Evolutionary conservation across 2,113 vertebrate genomes (phyloP).

Genomic region (Galemys pyrenaicus): DNA sequence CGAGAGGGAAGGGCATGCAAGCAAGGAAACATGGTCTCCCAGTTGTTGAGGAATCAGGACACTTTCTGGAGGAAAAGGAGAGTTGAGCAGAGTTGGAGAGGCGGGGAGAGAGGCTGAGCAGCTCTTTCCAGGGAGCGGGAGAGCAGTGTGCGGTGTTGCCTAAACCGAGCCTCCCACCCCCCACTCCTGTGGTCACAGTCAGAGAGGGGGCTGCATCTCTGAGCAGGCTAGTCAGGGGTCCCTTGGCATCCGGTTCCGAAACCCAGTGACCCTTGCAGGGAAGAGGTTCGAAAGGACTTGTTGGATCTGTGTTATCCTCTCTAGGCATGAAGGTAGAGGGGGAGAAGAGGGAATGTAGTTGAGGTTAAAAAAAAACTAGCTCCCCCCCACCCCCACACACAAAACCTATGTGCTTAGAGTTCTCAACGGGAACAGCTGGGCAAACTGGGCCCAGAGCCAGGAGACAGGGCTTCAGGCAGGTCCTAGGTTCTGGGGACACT

Average conservation of each 20-base stretch:
- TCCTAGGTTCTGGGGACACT: neutral
- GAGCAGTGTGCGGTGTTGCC: neutral
- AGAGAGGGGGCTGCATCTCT: neutral
- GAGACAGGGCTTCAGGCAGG: neutral
- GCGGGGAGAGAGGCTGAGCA: neutral
- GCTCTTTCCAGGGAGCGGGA: neutral
- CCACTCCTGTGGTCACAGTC: neutral
- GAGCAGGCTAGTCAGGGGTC: neutral
- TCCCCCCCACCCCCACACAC: too few species aligned
- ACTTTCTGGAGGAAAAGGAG: neutral
- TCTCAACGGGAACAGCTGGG: neutral
- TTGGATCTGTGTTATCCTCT: neutral
- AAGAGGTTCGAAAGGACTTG: fast-evolving
- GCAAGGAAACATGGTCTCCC: neutral
- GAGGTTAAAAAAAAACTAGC: neutral
- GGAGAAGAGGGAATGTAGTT: neutral
- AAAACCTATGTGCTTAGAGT: neutral
- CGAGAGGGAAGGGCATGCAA: neutral
- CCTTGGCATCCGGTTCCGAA: neutral
- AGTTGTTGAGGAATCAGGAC: neutral
- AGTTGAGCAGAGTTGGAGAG: neutral
- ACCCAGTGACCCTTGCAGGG: neutral
- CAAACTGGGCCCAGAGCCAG: neutral
- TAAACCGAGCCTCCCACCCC: neutral
- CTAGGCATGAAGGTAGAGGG: neutral